A percentile compares a stretch with the other conserved stretches of the same genome.
These are phyloP conservation scores for Syrista parreyssii DNA, from an alignment of 2,888 invertebrate genomes.

Conservation along the genomic window DNA sequence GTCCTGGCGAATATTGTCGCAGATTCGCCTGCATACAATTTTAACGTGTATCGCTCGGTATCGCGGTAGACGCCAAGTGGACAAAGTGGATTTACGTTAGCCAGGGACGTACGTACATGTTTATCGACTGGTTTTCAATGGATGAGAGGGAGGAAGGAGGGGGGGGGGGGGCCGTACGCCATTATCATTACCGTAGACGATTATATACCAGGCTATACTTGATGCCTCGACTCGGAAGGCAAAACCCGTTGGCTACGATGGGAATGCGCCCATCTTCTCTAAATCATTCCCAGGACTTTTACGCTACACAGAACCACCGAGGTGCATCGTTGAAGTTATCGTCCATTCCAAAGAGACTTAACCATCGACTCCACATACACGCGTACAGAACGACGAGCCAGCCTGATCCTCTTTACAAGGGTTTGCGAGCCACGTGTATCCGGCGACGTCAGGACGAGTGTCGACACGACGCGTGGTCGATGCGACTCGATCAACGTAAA, in stretches of 20 bases:
- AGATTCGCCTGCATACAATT: too few species aligned
- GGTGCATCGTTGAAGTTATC: conserved; percentile 39
- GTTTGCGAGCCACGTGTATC: too few species aligned
- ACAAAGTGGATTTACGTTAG: conserved; percentile 52
- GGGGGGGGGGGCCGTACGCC: conserved; percentile 21
- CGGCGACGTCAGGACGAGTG: too few species aligned
- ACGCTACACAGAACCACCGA: conserved; percentile 25
- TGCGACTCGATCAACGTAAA: too few species aligned
- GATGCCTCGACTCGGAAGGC: conserved; percentile 8
- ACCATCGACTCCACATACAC: too few species aligned
- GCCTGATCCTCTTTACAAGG: too few species aligned
- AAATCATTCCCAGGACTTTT: conserved; percentile 39
- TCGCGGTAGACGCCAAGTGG: conserved; percentile 14
- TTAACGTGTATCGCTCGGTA: too few species aligned
- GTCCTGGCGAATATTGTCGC: too few species aligned
- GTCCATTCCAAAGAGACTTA: conserved; percentile 28
- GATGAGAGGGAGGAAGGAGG: neutral
- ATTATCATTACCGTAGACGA: conserved; percentile 39
- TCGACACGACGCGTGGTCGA: too few species aligned
- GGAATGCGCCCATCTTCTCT: conserved; percentile 38
- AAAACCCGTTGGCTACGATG: conserved; percentile 24
- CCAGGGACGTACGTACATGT: conserved; percentile 46
- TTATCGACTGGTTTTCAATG: conserved; percentile 54
- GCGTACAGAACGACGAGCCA: too few species aligned
- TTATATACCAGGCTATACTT: conserved; percentile 27